Conservation (phyloP, 2,113 vertebrate species). For the Rhinopomastus cyanomelas region DNA sequence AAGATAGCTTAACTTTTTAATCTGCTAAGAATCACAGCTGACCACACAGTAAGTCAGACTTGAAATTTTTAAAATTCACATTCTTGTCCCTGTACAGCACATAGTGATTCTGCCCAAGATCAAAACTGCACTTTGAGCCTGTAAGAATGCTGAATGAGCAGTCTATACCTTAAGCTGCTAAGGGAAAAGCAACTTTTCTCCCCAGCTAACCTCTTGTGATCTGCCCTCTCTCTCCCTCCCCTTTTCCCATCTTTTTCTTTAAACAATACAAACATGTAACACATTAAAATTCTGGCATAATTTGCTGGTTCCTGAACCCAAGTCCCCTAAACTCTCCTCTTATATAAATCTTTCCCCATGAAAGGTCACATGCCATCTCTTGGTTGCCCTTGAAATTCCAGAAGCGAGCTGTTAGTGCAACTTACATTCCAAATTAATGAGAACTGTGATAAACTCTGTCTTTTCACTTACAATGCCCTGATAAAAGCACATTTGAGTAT, state of each 20-base stretch:
- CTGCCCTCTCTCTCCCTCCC: not conserved
- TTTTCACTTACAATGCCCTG: constrained; percentile 31
- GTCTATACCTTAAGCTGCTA: not conserved
- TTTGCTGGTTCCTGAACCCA: constrained; percentile 60
- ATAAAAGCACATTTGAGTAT: constrained; percentile 27
- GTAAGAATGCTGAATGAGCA: not conserved
- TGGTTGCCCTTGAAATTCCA: constrained; percentile 70
- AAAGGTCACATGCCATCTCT: constrained; percentile 72
- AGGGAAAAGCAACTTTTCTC: not conserved
- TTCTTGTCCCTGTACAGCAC: not conserved
- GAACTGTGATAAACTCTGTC: constrained; percentile 67
- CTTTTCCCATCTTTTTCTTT: constrained; percentile 13
- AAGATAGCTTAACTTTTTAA: not conserved
- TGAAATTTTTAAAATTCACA: not conserved
- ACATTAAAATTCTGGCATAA: constrained; percentile 57
- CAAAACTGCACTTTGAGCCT: not conserved
- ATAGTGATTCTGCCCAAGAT: not conserved
- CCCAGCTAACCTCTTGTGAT: not conserved
- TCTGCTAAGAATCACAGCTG: not conserved
- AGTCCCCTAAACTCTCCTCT: constrained; percentile 55
- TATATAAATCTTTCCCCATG: constrained; percentile 66
- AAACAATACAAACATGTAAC: constrained; percentile 18
- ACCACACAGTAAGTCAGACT: not conserved
- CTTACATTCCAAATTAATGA: constrained; percentile 75
- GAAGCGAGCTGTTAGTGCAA: constrained; percentile 60